These are phyloP conservation scores for Ischnus inquisitorius DNA, from an alignment of 2,888 invertebrate genomes.

Conservation along the genomic window DNA sequence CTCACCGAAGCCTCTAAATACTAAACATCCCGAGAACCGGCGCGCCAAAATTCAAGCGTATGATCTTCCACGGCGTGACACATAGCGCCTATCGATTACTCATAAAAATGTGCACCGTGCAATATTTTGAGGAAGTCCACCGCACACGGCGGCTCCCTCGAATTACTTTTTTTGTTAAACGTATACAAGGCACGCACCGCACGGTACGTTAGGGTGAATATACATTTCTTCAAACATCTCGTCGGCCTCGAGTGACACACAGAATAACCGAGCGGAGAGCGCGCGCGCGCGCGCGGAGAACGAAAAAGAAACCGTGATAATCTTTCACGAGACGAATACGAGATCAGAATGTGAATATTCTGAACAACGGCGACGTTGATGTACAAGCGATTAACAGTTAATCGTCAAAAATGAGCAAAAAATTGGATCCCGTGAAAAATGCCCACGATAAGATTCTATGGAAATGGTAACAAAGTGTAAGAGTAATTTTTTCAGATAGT, in stretches of 20 bases:
- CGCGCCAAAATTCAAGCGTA: background rate
- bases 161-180: background rate
- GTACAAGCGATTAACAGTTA: background rate
- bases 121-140: background rate
- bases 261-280: slow-evolving; percentile 12
- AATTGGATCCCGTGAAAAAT: too few species aligned
- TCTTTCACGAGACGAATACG: slow-evolving; percentile 35
- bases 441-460: too few species aligned
- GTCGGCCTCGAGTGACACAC: slow-evolving; percentile 20
- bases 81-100: background rate
- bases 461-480: too few species aligned
- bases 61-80: background rate
- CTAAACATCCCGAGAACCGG: background rate
- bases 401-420: background rate
- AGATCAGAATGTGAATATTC: slow-evolving; percentile 36
- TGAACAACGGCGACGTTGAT: background rate
- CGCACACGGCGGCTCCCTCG: slow-evolving; percentile 3
- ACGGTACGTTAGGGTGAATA: slow-evolving; percentile 14
- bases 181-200: slow-evolving; percentile 41
- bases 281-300: background rate
- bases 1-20: background rate
- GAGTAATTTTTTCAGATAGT: too few species aligned
- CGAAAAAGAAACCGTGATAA: slow-evolving; percentile 41
- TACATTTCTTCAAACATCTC: slow-evolving; percentile 35
- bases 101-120: background rate